phyloP scores from a whole-genome alignment of 1,140 invertebrate species.

The Diorhabda carinulata region DNA sequence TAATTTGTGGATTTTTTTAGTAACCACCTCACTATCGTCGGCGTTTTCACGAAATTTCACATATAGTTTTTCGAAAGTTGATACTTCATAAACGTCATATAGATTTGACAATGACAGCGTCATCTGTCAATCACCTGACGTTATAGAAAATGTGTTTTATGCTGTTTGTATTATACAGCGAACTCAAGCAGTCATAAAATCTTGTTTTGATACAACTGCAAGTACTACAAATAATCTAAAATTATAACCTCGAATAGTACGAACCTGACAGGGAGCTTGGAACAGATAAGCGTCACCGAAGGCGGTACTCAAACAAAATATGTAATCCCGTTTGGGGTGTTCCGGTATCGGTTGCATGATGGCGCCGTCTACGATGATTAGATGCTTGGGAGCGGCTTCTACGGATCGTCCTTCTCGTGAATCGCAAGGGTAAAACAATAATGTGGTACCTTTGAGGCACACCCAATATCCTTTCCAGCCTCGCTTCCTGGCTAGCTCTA shows the following conservation, averaged over 20 bases:
- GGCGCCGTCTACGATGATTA: slow-evolving; percentile 95
- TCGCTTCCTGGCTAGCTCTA: slow-evolving; percentile 89
- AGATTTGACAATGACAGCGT: too few species aligned
- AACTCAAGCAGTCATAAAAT: too few species aligned
- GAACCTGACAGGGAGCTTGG: slow-evolving; percentile 78
- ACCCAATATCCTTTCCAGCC: slow-evolving; percentile 99
- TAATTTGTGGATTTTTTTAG: too few species aligned
- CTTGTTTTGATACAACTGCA: too few species aligned
- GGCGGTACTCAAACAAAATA: slow-evolving; percentile 95
- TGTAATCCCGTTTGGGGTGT: slow-evolving; percentile 95
- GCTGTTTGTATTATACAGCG: too few species aligned
- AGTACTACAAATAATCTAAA: too few species aligned
- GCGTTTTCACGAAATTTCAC: too few species aligned
- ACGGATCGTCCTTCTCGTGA: slow-evolving; percentile 85
- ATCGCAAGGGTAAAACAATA: slow-evolving; percentile 95
- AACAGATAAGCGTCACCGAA: slow-evolving; percentile 98
- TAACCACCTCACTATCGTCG: too few species aligned
- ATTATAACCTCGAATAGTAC: slow-evolving; percentile 9
- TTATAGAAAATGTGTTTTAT: too few species aligned
- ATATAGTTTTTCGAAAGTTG: too few species aligned
- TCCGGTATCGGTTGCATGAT: slow-evolving; percentile 98
- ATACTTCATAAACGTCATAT: too few species aligned
- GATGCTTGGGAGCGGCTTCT: slow-evolving; percentile 88
- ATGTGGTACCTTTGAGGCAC: slow-evolving; percentile 92
- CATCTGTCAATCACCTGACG: too few species aligned